These are phyloP conservation scores for Itoplectis maculator DNA, from an alignment of 2,888 invertebrate species.

Conservation along the genomic window DNA sequence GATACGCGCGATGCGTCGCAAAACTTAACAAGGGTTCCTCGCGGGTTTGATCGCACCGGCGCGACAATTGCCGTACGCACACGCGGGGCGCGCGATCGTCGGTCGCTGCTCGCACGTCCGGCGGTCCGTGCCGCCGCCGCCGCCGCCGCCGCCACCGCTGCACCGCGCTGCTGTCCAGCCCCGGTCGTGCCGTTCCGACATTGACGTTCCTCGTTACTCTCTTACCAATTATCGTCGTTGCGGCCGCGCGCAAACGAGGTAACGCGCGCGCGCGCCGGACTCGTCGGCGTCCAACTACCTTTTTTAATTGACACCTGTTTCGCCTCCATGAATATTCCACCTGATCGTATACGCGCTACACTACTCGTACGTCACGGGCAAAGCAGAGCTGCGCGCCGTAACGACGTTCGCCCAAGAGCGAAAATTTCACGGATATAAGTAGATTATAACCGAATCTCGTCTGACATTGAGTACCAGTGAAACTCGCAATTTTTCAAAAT, in stretches of 20 bases:
- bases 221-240: constrained; percentile 66
- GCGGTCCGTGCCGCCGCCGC: no score
- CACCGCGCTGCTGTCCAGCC: constrained; percentile 28
- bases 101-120: constrained; percentile 39
- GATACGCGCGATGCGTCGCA: constrained; percentile 17
- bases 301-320: constrained; percentile 68
- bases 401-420: constrained; percentile 40
- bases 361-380: constrained; percentile 12
- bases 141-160: no score
- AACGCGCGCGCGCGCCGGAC: constrained; percentile 50
- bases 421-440: constrained; percentile 50
- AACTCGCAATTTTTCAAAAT: constrained; percentile 55
- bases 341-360: constrained; percentile 39
- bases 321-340: constrained; percentile 57
- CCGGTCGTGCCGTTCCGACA: constrained; percentile 41
- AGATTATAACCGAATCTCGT: constrained; percentile 58
- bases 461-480: constrained; percentile 53
- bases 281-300: constrained; percentile 52
- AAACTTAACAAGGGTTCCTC: constrained; percentile 53
- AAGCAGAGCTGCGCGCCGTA: constrained; percentile 7
- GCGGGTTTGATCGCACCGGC: constrained; percentile 49
- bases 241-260: constrained; percentile 52
- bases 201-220: constrained; percentile 66
- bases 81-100: not conserved
- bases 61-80: constrained; percentile 49